A percentile compares a stretch with the other conserved stretches of the same genome.
These are phyloP conservation scores for Boloria selene DNA, from an alignment of 2,888 invertebrate genomes.

Conservation along the genomic window DNA sequence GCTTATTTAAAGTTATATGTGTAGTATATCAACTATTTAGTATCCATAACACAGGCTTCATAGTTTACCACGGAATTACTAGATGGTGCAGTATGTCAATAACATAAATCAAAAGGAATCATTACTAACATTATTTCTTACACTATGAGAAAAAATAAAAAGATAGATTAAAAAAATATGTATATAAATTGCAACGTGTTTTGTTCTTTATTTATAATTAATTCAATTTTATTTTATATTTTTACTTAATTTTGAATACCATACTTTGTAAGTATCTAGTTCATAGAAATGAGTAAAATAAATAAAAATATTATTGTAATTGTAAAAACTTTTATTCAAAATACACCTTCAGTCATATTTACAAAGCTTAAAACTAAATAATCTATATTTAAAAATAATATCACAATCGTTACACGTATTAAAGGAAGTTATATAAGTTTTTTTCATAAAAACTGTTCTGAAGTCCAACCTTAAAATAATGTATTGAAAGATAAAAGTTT, in stretches of 20 bases:
- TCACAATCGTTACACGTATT: conserved; percentile 45
- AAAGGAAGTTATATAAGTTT: not conserved
- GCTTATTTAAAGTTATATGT: too few relatives aligned
- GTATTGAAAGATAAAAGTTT: not conserved
- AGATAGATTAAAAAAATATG: too few relatives aligned
- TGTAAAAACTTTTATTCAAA: conserved; percentile 44
- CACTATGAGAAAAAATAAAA: too few relatives aligned
- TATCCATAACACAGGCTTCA: too few relatives aligned
- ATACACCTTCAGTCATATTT: conserved; percentile 53
- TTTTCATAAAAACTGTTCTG: not conserved
- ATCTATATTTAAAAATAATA: conserved; percentile 46
- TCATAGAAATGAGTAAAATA: conserved; percentile 21
- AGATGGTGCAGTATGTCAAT: too few relatives aligned
- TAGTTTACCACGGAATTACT: too few relatives aligned
- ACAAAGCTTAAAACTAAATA: conserved; percentile 45
- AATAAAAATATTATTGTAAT: conserved; percentile 29
- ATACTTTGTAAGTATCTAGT: conserved; percentile 51
- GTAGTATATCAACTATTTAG: too few relatives aligned
- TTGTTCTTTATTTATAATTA: not conserved
- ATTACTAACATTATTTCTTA: too few relatives aligned
- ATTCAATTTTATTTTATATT: not conserved
- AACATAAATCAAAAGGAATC: too few relatives aligned
- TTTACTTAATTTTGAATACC: not conserved
- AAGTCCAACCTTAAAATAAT: not conserved
- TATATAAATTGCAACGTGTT: not conserved